Evolutionary conservation across 2,113 vertebrate genomes (phyloP).

Genomic region (Mormyrus iriodes): DNA sequence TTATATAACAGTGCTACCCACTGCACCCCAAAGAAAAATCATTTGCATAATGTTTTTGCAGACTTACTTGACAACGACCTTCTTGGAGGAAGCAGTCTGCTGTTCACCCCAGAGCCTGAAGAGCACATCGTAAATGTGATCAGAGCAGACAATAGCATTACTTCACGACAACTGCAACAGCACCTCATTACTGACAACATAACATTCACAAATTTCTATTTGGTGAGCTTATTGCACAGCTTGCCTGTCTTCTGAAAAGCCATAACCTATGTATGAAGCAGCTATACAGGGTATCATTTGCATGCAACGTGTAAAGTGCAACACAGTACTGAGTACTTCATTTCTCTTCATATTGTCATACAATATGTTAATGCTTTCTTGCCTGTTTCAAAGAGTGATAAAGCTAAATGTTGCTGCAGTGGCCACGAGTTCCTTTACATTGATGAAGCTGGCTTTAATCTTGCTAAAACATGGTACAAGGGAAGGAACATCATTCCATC

Average conservation of each 20-base stretch:
- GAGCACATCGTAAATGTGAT: background rate
- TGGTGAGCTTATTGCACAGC: background rate
- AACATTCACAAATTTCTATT: background rate
- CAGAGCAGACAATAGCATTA: background rate
- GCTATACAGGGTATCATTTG: background rate
- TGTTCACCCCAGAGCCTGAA: background rate
- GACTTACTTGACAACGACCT: background rate
- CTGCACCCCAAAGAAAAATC: background rate
- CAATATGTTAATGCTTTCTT: background rate
- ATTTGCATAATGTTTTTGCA: constrained; percentile 6
- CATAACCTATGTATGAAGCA: background rate
- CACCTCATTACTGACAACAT: background rate
- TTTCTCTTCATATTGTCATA: background rate
- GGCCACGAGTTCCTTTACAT: background rate
- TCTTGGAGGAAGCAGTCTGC: background rate
- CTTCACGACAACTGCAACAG: background rate
- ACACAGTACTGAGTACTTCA: background rate
- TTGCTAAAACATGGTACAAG: background rate
- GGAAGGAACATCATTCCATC: background rate
- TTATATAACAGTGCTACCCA: background rate
- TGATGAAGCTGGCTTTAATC: background rate
- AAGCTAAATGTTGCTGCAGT: background rate
- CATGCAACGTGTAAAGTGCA: background rate
- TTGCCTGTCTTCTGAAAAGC: background rate
- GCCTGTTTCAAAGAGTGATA: background rate